These are phyloP conservation scores for Platanista minor DNA, from an alignment of 2,113 vertebrate genomes.

Conservation along the genomic window DNA sequence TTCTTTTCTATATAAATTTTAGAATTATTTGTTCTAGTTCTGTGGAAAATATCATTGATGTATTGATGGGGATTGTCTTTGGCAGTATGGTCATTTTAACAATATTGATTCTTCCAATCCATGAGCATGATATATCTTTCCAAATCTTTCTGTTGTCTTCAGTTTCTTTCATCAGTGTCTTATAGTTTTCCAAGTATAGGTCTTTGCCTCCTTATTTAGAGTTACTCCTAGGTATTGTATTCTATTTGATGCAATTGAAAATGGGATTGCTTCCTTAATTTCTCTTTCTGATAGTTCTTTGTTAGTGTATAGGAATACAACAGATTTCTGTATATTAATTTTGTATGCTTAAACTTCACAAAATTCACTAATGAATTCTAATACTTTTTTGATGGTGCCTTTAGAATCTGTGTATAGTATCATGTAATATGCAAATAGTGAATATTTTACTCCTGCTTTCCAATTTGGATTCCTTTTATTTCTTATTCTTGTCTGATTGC, in stretches of 20 bases:
- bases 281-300: not conserved
- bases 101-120: not conserved
- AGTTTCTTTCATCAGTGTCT: not conserved
- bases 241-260: not conserved
- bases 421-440: not conserved
- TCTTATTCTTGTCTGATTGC: not conserved
- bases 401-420: not conserved
- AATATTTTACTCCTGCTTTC: not conserved
- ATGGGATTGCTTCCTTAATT: not conserved
- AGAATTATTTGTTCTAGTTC: not conserved
- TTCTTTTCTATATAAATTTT: not conserved
- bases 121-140: not conserved
- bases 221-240: not conserved
- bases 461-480: not conserved
- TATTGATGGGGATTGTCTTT: not conserved
- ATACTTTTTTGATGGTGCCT: not conserved
- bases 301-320: not conserved
- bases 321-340: not conserved
- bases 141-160: not conserved
- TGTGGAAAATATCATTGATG: not conserved
- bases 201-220: not conserved
- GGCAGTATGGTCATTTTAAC: not conserved
- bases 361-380: not conserved
- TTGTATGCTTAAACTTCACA: not conserved
- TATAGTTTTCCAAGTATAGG: not conserved